Evolutionary conservation across 2,113 vertebrate genomes (phyloP).

Genomic region (Hypocryptadius cinnamomeus): DNA sequence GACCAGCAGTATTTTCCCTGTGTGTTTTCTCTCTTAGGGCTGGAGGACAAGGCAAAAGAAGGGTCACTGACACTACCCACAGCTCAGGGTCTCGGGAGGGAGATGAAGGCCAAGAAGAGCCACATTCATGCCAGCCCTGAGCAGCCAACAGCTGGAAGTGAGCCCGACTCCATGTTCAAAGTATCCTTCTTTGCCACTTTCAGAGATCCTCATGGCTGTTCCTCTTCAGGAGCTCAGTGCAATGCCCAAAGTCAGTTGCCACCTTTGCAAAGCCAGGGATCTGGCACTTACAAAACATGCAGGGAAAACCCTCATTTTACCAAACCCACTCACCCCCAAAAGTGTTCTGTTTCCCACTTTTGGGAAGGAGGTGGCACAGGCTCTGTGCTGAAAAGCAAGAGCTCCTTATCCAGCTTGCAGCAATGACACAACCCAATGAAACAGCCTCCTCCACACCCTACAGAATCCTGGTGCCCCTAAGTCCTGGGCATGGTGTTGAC

Average conservation of each 20-base stretch:
- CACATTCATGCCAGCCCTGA: neutral
- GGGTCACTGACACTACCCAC: neutral
- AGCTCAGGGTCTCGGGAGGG: neutral
- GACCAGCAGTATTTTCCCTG: neutral
- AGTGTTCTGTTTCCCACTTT: neutral
- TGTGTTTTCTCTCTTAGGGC: neutral
- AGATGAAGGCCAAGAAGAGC: fast-evolving
- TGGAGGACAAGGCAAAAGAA: neutral
- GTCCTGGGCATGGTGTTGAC: fast-evolving
- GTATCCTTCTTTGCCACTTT: neutral
- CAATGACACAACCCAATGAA: fast-evolving
- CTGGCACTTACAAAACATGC: neutral
- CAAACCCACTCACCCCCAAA: neutral
- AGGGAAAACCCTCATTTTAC: neutral
- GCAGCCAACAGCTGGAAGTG: neutral
- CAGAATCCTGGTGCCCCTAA: neutral
- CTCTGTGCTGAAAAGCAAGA: fast-evolving
- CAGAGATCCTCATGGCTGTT: fast-evolving
- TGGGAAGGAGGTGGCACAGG: fast-evolving
- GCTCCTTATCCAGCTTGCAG: neutral
- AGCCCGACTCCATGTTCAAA: fast-evolving
- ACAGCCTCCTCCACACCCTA: neutral
- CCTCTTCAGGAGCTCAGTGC: neutral
- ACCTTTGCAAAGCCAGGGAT: neutral
- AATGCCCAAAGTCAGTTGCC: neutral